These are phyloP conservation scores for Ciconia stormi DNA, from an alignment of 2,113 vertebrate genomes.

Conservation along the genomic window DNA sequence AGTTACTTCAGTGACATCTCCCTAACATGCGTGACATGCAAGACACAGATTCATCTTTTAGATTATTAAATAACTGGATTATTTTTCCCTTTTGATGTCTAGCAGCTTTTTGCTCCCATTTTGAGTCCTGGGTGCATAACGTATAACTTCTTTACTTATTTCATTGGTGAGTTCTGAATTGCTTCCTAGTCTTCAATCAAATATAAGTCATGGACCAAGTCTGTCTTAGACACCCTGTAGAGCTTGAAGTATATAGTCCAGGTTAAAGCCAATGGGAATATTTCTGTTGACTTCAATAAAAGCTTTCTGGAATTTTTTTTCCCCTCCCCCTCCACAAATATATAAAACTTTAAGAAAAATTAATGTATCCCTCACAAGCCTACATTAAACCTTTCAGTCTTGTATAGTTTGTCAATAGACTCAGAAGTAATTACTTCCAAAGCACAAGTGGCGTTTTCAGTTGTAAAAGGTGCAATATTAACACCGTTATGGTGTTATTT, in stretches of 20 bases:
- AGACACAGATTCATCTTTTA: not conserved
- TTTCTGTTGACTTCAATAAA: not conserved
- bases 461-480: not conserved
- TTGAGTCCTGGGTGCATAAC: not conserved
- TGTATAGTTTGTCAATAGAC: not conserved
- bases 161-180: not conserved
- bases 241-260: not conserved
- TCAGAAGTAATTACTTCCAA: not conserved
- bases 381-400: not conserved
- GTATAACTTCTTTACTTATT: not conserved
- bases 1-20: not conserved
- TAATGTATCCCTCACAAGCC: not conserved
- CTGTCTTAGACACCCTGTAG: not conserved
- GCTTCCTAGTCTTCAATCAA: constrained; percentile 16
- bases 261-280: not conserved
- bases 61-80: not conserved
- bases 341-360: not conserved
- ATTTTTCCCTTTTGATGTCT: not conserved
- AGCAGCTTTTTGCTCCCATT: not conserved
- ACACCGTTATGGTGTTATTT: not conserved
- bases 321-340: not conserved
- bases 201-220: not conserved
- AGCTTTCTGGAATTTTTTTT: not conserved
- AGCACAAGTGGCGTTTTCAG: not conserved
- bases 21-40: not conserved